A percentile compares a stretch with the other conserved stretches of the same genome.
Conservation (phyloP, 2,113 vertebrate species). For the Lepus europaeus region DNA sequence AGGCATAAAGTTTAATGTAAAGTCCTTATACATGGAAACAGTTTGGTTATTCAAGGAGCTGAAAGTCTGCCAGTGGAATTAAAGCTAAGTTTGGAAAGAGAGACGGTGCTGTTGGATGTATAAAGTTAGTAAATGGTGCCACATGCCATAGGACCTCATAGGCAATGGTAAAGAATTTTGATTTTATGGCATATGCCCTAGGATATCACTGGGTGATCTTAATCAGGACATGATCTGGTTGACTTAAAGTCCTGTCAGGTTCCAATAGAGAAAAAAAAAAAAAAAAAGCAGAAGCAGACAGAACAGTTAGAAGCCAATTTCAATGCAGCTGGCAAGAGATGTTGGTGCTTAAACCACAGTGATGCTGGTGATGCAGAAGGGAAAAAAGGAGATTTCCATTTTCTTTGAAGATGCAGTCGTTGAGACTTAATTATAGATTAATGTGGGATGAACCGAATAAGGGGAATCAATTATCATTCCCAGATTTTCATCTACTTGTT, state of each 20-base stretch:
- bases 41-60: neutral
- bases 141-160: neutral
- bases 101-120: neutral
- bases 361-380: neutral
- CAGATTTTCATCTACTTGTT: conserved; percentile 8
- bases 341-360: neutral
- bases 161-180: neutral
- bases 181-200: neutral
- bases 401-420: neutral
- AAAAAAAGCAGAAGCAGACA: conserved; percentile 15
- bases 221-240: neutral
- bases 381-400: neutral
- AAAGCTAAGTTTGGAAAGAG: neutral
- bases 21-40: neutral
- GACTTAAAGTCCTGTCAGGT: neutral
- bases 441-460: neutral
- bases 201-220: neutral
- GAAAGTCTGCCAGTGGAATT: neutral
- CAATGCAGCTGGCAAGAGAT: neutral
- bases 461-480: neutral
- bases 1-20: neutral
- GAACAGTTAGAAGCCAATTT: neutral
- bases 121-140: neutral
- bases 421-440: neutral
- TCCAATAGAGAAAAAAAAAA: neutral